Percentiles rank a stretch among this genome's conserved stretches.
These are phyloP conservation scores for Gortyna flavago DNA, from an alignment of 2,888 invertebrate species.

Conservation along the genomic window DNA sequence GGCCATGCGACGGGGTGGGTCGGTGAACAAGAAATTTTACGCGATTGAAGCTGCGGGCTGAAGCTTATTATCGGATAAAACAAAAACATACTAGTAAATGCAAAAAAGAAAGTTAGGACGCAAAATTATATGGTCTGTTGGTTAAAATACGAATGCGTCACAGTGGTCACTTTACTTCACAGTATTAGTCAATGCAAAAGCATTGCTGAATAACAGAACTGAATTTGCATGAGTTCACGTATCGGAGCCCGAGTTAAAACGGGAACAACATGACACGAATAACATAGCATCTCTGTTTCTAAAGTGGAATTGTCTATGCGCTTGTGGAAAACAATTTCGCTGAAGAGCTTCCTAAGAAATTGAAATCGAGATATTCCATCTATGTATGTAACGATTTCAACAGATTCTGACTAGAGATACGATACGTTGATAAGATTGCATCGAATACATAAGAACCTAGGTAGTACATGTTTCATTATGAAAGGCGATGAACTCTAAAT, in stretches of 20 bases:
- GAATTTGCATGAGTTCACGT: conserved; percentile 46
- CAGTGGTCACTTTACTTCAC: conserved; percentile 13
- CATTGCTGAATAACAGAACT: conserved; percentile 36
- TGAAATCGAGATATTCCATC: conserved; percentile 32
- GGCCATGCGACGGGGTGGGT: neutral
- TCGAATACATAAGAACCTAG: neutral
- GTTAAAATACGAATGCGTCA: conserved; percentile 8
- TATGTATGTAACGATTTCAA: conserved; percentile 5
- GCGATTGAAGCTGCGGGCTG: neutral
- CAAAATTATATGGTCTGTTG: conserved; percentile 12
- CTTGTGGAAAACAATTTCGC: conserved; percentile 37
- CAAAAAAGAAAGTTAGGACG: neutral
- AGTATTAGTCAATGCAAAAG: conserved; percentile 37
- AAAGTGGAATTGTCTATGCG: conserved; percentile 39
- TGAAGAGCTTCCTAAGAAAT: conserved; percentile 28
- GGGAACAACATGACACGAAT: conserved; percentile 49
- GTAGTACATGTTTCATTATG: neutral
- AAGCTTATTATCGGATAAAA: too few species aligned
- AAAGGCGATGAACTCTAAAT: conserved; percentile 16
- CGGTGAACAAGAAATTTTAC: neutral
- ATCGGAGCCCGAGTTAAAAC: conserved; percentile 33
- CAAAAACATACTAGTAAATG: neutral
- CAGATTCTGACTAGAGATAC: conserved; percentile 7
- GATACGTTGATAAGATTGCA: neutral
- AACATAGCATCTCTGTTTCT: conserved; percentile 32